A percentile compares a stretch with the other conserved stretches of the same genome.
Conservation (phyloP, 1,140 invertebrate genomes). For the Melanaphis sacchari region DNA sequence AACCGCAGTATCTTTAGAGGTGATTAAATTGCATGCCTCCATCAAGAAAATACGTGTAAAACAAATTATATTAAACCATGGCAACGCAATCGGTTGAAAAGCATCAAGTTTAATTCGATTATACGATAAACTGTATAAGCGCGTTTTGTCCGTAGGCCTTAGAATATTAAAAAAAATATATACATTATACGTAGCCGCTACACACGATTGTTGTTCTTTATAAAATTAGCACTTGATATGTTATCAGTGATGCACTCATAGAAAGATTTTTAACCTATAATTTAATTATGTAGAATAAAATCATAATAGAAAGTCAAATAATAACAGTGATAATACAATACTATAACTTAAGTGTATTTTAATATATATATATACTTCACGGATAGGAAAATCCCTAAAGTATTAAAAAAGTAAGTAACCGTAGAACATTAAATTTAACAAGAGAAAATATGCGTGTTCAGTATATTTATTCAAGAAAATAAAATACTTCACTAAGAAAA, state of each 20-base stretch:
- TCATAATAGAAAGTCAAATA: background rate
- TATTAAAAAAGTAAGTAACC: background rate
- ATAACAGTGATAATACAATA: background rate
- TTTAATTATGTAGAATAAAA: background rate
- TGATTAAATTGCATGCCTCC: background rate
- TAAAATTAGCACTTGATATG: background rate
- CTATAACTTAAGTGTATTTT: background rate
- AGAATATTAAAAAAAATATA: background rate
- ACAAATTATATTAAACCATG: background rate
- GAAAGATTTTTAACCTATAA: background rate
- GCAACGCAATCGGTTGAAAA: background rate
- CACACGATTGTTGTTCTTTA: background rate
- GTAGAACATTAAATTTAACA: background rate
- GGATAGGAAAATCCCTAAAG: background rate
- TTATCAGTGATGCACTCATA: background rate
- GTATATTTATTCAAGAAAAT: background rate
- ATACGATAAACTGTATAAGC: background rate
- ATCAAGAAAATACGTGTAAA: background rate
- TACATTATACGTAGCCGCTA: background rate
- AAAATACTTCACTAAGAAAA: background rate
- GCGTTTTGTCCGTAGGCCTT: background rate
- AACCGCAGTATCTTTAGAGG: background rate
- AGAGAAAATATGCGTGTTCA: background rate
- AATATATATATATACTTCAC: background rate
- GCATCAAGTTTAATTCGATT: background rate